phyloP scores from a whole-genome alignment of 2,797 vertebrate species.

The Lagocephalus sceleratus region DNA sequence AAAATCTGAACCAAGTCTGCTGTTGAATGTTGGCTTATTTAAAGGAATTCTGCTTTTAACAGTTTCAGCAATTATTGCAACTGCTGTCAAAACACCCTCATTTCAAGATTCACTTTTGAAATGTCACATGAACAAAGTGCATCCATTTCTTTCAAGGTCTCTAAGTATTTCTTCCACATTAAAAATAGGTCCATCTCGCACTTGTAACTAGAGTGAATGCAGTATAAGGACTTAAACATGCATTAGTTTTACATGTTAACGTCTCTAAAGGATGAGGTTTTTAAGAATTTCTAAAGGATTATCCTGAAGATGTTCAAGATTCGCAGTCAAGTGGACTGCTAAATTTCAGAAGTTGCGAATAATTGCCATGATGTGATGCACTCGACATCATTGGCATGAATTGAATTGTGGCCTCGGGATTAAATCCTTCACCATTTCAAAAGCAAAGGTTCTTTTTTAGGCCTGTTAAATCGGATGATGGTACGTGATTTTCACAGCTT shows the following conservation, averaged over 20 bases:
- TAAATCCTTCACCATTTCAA: too few relatives aligned
- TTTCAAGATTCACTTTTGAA: constrained; percentile 10
- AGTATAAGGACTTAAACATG: constrained; percentile 10
- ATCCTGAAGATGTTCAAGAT: not conserved
- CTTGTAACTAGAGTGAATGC: not conserved
- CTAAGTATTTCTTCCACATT: not conserved
- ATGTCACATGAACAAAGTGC: constrained; percentile 3
- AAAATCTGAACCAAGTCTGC: too few relatives aligned
- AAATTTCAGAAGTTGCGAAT: too few relatives aligned
- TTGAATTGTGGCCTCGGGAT: too few relatives aligned
- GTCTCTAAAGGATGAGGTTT: constrained; percentile 7
- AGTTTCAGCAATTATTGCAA: not conserved
- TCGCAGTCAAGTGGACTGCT: too few relatives aligned
- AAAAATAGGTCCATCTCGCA: constrained; percentile 5
- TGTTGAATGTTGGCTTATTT: not conserved
- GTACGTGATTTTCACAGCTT: too few relatives aligned
- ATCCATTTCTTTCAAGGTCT: constrained; percentile 1
- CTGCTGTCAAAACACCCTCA: constrained; percentile 1
- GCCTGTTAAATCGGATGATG: too few relatives aligned
- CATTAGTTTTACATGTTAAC: not conserved
- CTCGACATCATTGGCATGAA: too few relatives aligned
- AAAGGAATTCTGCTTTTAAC: constrained; percentile 2
- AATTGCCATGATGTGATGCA: too few relatives aligned
- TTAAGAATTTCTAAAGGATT: not conserved
- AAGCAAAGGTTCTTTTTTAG: too few relatives aligned